These are phyloP conservation scores for Solenodon paradoxus DNA, from an alignment of 2,113 vertebrate species.

Conservation along the genomic window DNA sequence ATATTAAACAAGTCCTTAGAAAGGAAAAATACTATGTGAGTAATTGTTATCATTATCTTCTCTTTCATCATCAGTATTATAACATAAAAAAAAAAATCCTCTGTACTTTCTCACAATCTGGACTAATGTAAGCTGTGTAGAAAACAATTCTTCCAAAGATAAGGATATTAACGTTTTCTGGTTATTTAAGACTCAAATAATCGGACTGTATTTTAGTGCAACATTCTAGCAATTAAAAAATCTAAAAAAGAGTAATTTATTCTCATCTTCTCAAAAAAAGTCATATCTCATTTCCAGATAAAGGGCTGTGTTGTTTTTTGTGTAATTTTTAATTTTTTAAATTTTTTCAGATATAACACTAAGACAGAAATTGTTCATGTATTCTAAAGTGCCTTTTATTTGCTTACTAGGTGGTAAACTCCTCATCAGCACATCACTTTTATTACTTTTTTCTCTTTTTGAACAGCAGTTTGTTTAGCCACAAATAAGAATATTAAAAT, in stretches of 20 bases:
- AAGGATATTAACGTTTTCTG: not conserved
- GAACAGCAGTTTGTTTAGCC: not conserved
- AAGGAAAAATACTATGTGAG: not conserved
- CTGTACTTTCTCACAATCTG: not conserved
- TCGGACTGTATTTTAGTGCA: not conserved
- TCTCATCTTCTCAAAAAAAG: not conserved
- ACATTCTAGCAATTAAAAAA: not conserved
- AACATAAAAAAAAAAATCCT: not conserved
- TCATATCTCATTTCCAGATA: not conserved
- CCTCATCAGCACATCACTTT: not conserved
- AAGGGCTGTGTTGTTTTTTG: too few species aligned
- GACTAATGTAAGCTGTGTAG: not conserved
- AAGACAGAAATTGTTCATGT: not conserved
- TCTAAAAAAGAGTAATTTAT: not conserved
- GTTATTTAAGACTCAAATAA: not conserved
- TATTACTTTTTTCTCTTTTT: not conserved
- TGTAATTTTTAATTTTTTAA: too few species aligned
- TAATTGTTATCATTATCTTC: not conserved
- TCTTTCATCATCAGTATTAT: not conserved
- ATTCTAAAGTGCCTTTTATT: not conserved
- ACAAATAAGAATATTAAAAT: conserved; percentile 7
- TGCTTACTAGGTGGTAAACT: not conserved
- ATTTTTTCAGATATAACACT: not conserved
- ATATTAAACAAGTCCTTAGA: not conserved
- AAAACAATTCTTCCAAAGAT: not conserved